These are phyloP conservation scores for Drosophila monieri DNA, from an alignment of 2,888 invertebrate species.

Conservation along the genomic window DNA sequence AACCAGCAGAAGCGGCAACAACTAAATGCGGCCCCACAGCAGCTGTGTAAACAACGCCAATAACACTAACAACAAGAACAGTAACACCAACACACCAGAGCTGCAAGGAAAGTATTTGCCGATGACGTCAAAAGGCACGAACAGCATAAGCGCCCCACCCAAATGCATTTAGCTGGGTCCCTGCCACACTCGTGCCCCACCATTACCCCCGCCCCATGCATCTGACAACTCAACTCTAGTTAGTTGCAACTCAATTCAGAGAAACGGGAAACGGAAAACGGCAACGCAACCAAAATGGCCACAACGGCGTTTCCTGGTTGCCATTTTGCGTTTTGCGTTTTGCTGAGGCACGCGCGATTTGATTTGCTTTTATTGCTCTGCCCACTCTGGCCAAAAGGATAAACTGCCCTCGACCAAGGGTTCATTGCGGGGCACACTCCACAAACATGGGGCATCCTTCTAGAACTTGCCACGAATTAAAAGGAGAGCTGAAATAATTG, in stretches of 20 bases:
- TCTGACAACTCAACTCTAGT: slow-evolving; percentile 64
- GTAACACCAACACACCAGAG: slow-evolving; percentile 8
- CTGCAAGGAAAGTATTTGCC: slow-evolving; percentile 39
- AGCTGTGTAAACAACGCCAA: slow-evolving; percentile 71
- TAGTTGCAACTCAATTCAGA: slow-evolving; percentile 51
- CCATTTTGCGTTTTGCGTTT: slow-evolving; percentile 57
- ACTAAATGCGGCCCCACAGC: slow-evolving; percentile 69
- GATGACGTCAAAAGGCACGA: slow-evolving; percentile 67
- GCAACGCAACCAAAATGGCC: slow-evolving; percentile 67
- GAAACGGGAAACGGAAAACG: slow-evolving; percentile 30
- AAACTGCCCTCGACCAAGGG: slow-evolving; percentile 4
- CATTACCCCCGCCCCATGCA: slow-evolving; percentile 10
- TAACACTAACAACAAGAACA: slow-evolving; percentile 49
- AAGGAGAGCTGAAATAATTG: not conserved
- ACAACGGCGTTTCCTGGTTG: slow-evolving; percentile 69
- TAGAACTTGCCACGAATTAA: not conserved
- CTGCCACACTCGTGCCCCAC: slow-evolving; percentile 2
- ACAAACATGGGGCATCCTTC: not conserved
- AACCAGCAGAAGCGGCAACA: slow-evolving; percentile 57
- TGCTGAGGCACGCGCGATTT: slow-evolving; percentile 60
- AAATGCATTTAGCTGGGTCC: slow-evolving; percentile 59
- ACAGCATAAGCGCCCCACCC: slow-evolving; percentile 10
- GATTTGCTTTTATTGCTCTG: slow-evolving; percentile 73
- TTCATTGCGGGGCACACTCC: not conserved
- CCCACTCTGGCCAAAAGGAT: slow-evolving; percentile 20